A percentile compares a stretch with the other conserved stretches of the same genome.
Conservation (phyloP, 2,113 vertebrate species). For the Sitta europaea region DNA sequence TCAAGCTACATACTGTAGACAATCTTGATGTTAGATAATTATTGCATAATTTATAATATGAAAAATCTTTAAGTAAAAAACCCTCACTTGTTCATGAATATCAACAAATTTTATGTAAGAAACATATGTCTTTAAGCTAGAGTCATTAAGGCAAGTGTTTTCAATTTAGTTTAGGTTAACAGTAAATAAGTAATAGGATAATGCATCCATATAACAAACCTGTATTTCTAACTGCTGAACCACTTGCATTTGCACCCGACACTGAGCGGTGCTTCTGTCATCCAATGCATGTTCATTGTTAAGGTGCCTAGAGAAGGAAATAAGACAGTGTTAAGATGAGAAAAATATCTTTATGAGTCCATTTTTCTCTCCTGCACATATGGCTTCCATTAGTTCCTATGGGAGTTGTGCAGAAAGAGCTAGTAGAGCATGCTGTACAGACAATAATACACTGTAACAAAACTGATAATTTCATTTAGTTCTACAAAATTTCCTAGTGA, state of each 20-base stretch:
- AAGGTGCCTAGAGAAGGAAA: conserved; percentile 86
- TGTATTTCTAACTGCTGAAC: conserved; percentile 99
- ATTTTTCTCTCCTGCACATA: background rate
- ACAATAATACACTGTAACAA: background rate
- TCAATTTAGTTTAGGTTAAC: background rate
- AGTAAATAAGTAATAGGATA: background rate
- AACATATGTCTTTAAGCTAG: background rate
- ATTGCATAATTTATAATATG: conserved; percentile 35
- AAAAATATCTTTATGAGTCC: background rate
- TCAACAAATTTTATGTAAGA: background rate
- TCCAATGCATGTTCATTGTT: conserved; percentile 97
- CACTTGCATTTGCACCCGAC: conserved; percentile 98
- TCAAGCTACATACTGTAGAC: conserved; percentile 29
- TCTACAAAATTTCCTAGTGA: background rate
- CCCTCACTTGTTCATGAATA: background rate
- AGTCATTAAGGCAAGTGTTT: background rate
- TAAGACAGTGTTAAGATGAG: background rate
- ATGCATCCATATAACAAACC: conserved; percentile 73
- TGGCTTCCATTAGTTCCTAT: background rate
- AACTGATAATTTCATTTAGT: background rate
- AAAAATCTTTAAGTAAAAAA: conserved; percentile 3
- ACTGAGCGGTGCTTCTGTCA: conserved; percentile 97
- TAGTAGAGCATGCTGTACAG: background rate
- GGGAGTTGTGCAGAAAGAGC: background rate
- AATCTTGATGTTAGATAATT: conserved; percentile 33